These are phyloP conservation scores for Oncorhynchus tshawytscha DNA, from an alignment of 2,113 vertebrate species.

Conservation along the genomic window DNA sequence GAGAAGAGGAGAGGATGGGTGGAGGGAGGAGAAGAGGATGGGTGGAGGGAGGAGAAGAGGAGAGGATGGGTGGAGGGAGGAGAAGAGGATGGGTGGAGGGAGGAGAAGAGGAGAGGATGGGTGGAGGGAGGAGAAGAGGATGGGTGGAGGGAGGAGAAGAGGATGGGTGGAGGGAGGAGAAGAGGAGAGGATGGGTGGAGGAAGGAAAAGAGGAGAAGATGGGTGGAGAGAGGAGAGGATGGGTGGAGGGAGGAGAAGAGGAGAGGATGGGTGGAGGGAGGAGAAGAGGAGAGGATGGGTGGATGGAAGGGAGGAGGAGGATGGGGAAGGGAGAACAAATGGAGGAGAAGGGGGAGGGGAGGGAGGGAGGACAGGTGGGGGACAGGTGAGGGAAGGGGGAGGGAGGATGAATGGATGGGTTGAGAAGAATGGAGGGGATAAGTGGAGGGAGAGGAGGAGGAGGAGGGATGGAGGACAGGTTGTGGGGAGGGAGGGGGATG, in stretches of 20 bases:
- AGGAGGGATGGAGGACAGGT: no score
- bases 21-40: neutral
- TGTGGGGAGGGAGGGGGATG: no score
- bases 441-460: no score
- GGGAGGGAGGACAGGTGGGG: neutral
- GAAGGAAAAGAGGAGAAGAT: no score
- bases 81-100: neutral
- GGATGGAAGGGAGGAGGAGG: neutral
- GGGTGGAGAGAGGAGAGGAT: no score
- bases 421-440: neutral
- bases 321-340: no score
- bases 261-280: neutral
- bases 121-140: neutral
- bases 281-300: no score
- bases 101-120: neutral
- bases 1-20: neutral
- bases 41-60: no score
- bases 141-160: no score
- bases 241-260: neutral
- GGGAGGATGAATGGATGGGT: neutral
- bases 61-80: neutral
- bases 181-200: no score
- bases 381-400: neutral
- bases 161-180: no score
- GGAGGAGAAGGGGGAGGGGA: neutral